Conservation (phyloP, 2,113 vertebrate genomes). For the Centropus unirufus region DNA sequence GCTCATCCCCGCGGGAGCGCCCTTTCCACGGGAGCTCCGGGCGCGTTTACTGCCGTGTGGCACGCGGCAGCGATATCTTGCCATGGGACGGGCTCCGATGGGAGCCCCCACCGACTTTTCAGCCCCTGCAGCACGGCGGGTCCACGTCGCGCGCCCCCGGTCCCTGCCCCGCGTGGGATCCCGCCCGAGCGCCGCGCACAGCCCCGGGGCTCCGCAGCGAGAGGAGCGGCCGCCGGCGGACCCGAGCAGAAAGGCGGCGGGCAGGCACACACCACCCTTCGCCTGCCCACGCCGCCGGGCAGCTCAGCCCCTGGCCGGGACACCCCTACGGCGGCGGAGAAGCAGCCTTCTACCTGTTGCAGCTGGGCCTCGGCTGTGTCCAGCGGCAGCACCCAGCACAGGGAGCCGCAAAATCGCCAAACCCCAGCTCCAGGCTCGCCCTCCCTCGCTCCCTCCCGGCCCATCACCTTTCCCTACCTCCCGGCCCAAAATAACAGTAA, state of each 20-base stretch:
- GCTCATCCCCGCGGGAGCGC: not conserved
- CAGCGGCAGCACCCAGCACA: not conserved
- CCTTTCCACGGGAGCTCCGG: not conserved
- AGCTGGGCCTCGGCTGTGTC: not conserved
- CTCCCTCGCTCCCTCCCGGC: not conserved
- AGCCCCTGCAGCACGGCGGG: no score
- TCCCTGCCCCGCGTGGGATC: not conserved
- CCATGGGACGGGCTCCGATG: not conserved
- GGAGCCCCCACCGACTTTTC: not conserved
- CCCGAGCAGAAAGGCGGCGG: no score
- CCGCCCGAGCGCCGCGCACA: not conserved
- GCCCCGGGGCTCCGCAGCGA: not conserved
- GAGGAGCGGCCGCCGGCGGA: not conserved
- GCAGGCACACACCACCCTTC: not conserved
- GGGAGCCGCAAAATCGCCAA: not conserved
- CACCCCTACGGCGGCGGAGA: not conserved
- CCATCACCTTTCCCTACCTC: not conserved
- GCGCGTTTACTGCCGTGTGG: not conserved
- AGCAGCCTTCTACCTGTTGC: constrained; percentile 8
- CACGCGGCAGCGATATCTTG: not conserved
- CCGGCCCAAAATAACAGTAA: not conserved
- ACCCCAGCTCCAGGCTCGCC: not conserved
- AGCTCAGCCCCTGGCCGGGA: not conserved
- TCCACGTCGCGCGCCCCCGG: not conserved
- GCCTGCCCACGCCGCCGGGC: not conserved